phyloP scores from a whole-genome alignment of 2,888 invertebrate genomes.

The Formica aserva region DNA sequence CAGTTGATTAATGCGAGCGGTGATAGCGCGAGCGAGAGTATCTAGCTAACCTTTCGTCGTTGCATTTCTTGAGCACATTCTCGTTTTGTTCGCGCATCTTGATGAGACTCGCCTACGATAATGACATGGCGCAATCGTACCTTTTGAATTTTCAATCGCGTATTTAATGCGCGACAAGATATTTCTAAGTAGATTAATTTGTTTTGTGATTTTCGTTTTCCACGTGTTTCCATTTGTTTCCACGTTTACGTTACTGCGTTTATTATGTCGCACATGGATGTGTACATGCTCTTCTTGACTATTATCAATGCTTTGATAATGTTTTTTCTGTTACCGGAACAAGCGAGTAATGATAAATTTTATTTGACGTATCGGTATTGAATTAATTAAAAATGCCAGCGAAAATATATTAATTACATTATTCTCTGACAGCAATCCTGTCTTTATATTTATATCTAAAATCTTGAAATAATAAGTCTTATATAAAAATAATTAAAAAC shows the following conservation, averaged over 20 bases:
- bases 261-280: background rate
- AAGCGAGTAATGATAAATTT: background rate
- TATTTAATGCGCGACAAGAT: slow-evolving; percentile 32
- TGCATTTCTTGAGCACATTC: background rate
- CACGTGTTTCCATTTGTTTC: background rate
- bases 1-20: slow-evolving; percentile 58
- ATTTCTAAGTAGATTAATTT: slow-evolving; percentile 30
- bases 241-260: background rate
- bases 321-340: background rate
- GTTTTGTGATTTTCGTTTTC: background rate
- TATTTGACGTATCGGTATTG: background rate
- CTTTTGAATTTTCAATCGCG: slow-evolving; percentile 18
- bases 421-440: background rate
- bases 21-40: slow-evolving; percentile 31
- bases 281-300: background rate
- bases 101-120: slow-evolving; percentile 14
- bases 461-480: background rate
- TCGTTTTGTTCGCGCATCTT: slow-evolving; percentile 1
- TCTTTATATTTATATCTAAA: background rate
- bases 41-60: background rate
- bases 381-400: background rate
- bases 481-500: background rate
- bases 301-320: background rate
- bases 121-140: background rate
- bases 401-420: background rate